Evolutionary conservation across 1,140 invertebrate genomes (phyloP).

Genomic region (Aphelenchoides besseyi): DNA sequence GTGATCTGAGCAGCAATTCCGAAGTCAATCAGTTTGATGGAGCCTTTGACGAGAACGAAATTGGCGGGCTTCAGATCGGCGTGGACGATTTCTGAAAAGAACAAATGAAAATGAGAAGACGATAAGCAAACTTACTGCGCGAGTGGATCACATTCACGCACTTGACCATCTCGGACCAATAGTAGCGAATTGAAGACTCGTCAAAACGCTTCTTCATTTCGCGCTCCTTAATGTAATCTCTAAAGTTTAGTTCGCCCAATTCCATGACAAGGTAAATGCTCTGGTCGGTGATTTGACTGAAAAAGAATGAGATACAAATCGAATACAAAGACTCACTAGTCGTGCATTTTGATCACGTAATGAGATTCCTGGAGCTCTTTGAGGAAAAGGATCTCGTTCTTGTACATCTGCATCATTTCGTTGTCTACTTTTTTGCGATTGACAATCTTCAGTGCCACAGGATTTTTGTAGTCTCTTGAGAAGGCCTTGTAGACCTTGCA

Average conservation of each 20-base stretch:
- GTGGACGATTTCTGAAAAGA: slow-evolving; percentile 79
- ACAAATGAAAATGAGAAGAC: neutral
- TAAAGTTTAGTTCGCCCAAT: slow-evolving; percentile 82
- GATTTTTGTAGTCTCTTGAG: neutral
- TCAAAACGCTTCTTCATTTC: slow-evolving; percentile 65
- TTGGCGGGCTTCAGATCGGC: slow-evolving; percentile 95
- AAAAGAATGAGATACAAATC: slow-evolving; percentile 59
- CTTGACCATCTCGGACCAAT: slow-evolving; percentile 87
- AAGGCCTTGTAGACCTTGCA: neutral
- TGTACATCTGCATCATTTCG: slow-evolving; percentile 73
- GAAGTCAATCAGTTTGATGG: slow-evolving; percentile 93
- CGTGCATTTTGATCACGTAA: slow-evolving; percentile 77
- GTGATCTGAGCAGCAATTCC: slow-evolving; percentile 86
- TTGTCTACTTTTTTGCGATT: slow-evolving; percentile 72
- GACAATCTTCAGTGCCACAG: slow-evolving; percentile 66
- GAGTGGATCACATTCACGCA: slow-evolving; percentile 86
- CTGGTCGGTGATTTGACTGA: slow-evolving; percentile 21
- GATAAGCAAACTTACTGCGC: slow-evolving; percentile 69
- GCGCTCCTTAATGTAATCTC: slow-evolving; percentile 70
- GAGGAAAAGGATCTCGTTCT: slow-evolving; percentile 85
- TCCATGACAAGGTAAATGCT: slow-evolving; percentile 72
- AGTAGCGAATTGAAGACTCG: slow-evolving; percentile 74
- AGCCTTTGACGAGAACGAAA: slow-evolving; percentile 81
- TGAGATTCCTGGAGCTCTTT: slow-evolving; percentile 76
- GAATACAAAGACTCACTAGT: slow-evolving; percentile 75